Percentiles rank a stretch among this genome's conserved stretches.
Evolutionary conservation across 2,797 vertebrate species (phyloP).

Genomic region (Anguilla pacifica): DNA sequence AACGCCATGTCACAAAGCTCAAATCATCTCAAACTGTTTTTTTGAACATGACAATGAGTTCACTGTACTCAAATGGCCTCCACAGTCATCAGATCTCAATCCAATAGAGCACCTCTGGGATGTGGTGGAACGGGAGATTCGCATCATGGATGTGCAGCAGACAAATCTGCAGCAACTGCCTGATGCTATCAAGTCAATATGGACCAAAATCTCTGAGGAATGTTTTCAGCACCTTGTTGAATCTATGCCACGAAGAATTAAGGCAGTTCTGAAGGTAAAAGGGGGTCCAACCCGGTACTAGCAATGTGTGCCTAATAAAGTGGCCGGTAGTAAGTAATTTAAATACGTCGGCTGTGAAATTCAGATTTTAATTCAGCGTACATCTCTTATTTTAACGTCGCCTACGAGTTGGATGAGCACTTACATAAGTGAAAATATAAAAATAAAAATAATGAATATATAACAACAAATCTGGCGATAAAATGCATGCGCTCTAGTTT

Average conservation of each 20-base stretch:
- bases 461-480: background rate
- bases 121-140: conserved; percentile 31
- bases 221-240: no score
- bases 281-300: no score
- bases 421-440: background rate
- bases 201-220: background rate
- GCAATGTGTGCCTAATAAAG: no score
- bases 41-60: no score
- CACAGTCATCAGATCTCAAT: no score
- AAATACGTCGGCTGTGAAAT: background rate
- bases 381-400: background rate
- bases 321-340: no score
- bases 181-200: conserved; percentile 27
- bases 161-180: conserved; percentile 30
- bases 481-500: background rate
- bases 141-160: conserved; percentile 32
- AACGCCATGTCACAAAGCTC: no score
- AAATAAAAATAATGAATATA: background rate
- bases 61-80: no score
- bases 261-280: no score
- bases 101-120: conserved; percentile 18
- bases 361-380: background rate
- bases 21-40: no score
- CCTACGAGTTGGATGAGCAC: background rate
- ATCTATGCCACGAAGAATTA: no score